Base-by-base conservation (phyloP, 2,888 invertebrate species). In the Eristalis intricaria region DNA sequence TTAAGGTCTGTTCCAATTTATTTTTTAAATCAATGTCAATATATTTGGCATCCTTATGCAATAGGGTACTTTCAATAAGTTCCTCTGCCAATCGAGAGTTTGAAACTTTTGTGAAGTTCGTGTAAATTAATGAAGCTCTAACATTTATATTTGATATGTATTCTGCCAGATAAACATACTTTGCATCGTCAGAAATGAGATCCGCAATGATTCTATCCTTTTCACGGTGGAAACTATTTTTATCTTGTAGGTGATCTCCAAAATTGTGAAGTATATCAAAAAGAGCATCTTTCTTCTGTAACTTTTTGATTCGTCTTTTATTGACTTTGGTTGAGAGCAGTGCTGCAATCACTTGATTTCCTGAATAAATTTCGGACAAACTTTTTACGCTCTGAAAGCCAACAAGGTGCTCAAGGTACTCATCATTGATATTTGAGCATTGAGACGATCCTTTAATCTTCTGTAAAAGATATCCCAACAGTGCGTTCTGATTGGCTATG, bases 1-100 rank as follows among this genome's bases (percentile, higher is more conserved):
- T 91, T 85, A 95, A 93, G 94, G 95, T 95, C 65, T 94, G 93
- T 23, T 94, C 93, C 89, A 96, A 93, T 66, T 93, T 91, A 1
- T 88, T 75, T 23, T 91, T 90, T 32, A 92, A 64, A 10, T 88
- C 73, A 0, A 80, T 61, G 8, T 92, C 93, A 92, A 91, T 94
- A 90, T 89, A 92, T 90, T 88, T 93, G 77, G 90, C 94, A 91
- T 91, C 94, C 91, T 90, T 94, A 91, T 92, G 94, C 76, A 93
- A 93, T 87, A 96, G 93, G 50, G 92, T 92, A 19, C 92, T 91
- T 83, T 94, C 93, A 64, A 93, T 92, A 1, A 93, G 87, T 71
- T 91, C 91, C 63, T 91, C 91, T 2, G 92, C 92, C 60, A 92
- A 65, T 13, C 91, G 90, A 7, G 91, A 91, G 78, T 92, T 92